A percentile compares a stretch with the other conserved stretches of the same genome.
phyloP scores from a whole-genome alignment of 2,113 vertebrate genomes.

The Dasyurus viverrinus region DNA sequence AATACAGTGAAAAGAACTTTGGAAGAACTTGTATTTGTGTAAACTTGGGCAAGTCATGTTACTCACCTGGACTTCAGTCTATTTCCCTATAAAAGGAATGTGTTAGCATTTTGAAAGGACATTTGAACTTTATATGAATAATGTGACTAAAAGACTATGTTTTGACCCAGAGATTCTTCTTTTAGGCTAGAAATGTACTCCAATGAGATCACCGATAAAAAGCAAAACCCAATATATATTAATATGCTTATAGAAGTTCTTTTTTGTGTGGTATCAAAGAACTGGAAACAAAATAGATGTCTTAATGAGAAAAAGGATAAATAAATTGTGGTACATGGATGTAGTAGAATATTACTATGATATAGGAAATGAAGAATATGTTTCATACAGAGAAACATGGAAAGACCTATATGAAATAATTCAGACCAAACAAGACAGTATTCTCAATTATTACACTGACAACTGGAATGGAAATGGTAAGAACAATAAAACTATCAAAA shows the following conservation, averaged over 20 bases:
- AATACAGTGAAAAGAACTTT: too few species aligned
- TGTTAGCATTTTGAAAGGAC: not conserved
- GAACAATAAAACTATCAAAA: not conserved
- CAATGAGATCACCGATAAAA: not conserved
- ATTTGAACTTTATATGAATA: not conserved
- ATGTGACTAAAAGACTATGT: not conserved
- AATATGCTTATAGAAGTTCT: not conserved
- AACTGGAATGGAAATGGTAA: not conserved
- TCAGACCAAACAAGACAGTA: not conserved
- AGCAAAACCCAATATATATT: not conserved
- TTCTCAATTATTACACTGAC: not conserved
- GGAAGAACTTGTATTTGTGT: not conserved
- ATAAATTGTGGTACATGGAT: not conserved
- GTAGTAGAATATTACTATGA: not conserved
- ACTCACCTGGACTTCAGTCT: not conserved
- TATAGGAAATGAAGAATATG: not conserved
- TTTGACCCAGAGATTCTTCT: not conserved
- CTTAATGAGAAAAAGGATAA: not conserved
- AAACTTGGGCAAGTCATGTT: not conserved
- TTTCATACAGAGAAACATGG: not conserved
- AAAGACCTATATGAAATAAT: not conserved
- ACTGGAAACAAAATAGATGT: not conserved
- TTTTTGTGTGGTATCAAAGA: not conserved
- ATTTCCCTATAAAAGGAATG: not conserved
- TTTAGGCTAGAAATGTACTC: not conserved